Percentiles rank a stretch among this genome's conserved stretches.
These are phyloP conservation scores for Chaenogobius annularis DNA, from an alignment of 2,113 vertebrate genomes.

Conservation along the genomic window DNA sequence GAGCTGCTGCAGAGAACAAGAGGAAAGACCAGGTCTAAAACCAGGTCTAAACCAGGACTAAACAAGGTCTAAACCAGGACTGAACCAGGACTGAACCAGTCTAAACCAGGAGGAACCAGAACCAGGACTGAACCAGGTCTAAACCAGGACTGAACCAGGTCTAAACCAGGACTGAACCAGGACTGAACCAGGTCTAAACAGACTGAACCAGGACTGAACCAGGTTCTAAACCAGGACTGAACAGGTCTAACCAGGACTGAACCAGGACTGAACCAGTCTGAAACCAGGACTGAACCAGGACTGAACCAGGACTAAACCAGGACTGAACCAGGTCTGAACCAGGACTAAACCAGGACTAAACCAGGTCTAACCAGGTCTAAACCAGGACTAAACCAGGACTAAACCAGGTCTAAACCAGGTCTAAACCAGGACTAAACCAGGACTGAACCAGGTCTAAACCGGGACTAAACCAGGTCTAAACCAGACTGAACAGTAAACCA, in stretches of 20 bases:
- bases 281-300: neutral
- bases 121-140: neutral
- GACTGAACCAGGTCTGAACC: neutral
- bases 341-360: no score
- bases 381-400: no score
- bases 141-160: neutral
- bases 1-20: slow-evolving; percentile 4
- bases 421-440: no score
- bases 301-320: neutral
- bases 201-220: neutral
- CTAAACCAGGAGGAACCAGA: no score
- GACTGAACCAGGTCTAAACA: neutral
- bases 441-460: no score
- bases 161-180: neutral
- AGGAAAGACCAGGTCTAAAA: neutral
- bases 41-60: neutral
- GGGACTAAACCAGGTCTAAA: no score
- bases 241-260: neutral
- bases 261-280: neutral
- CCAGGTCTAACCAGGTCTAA: no score
- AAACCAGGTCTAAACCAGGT: no score
- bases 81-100: neutral
- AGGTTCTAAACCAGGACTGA: no score
- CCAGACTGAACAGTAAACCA: no score
- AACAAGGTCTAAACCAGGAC: neutral